phyloP scores from a whole-genome alignment of 2,888 invertebrate species.

The Nephrotoma appendiculata region DNA sequence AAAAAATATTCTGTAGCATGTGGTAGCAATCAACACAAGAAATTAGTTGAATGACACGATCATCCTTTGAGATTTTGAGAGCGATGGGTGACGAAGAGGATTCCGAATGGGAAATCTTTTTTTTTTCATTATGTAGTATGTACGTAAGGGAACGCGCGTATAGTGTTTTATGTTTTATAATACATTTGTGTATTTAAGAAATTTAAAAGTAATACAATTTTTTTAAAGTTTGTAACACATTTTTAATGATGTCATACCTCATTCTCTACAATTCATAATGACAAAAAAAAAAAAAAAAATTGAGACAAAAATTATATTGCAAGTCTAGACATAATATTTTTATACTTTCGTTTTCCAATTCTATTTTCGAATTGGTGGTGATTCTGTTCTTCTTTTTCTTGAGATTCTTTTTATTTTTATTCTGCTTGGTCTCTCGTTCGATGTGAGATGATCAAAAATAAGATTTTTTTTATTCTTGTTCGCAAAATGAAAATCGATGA shows the following conservation, averaged over 20 bases:
- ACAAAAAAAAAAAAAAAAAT: not conserved
- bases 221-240: not conserved
- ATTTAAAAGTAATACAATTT: not conserved
- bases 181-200: not conserved
- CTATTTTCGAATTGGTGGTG: not conserved
- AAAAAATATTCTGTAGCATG: not conserved
- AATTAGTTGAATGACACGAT: not conserved
- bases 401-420: conserved; percentile 20
- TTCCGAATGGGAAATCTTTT: not conserved
- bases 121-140: not conserved
- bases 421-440: conserved; percentile 12
- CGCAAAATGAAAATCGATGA: not conserved
- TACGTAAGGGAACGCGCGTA: not conserved
- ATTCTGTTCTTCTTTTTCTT: conserved; percentile 21
- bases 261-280: not conserved
- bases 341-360: not conserved
- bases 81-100: not conserved
- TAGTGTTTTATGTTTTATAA: not conserved
- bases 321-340: not conserved
- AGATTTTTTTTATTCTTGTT: not conserved
- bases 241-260: not conserved
- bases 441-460: conserved; percentile 13
- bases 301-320: not conserved
- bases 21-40: not conserved
- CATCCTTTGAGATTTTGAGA: not conserved